Percentiles rank a stretch among this genome's conserved stretches.
These are phyloP conservation scores for Gymnorhina tibicen DNA, from an alignment of 2,113 vertebrate genomes.

Conservation along the genomic window DNA sequence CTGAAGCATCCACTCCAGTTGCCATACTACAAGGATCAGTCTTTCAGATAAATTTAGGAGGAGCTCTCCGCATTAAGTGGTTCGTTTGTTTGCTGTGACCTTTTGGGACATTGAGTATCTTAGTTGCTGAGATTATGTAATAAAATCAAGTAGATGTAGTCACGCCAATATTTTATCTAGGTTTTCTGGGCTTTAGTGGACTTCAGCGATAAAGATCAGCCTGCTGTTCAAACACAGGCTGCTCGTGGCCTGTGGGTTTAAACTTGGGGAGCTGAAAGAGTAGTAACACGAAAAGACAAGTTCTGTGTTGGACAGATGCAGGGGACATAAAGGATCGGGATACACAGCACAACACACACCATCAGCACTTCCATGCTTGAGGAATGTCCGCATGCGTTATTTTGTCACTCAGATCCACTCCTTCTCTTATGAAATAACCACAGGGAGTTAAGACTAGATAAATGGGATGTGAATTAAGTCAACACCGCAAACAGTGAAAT, in stretches of 20 bases:
- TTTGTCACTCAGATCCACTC: not conserved
- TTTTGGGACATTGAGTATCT: slow-evolving; percentile 16
- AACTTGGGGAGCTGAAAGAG: not conserved
- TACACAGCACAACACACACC: not conserved
- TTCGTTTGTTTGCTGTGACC: not conserved
- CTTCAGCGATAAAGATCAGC: not conserved
- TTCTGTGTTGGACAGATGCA: not conserved
- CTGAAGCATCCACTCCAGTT: slow-evolving; percentile 45
- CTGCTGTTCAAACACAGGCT: not conserved
- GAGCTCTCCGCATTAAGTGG: not conserved
- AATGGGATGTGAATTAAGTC: not conserved
- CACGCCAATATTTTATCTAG: not conserved
- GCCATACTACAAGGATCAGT: slow-evolving; percentile 16
- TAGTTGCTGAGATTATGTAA: not conserved
- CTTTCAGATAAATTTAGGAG: slow-evolving; percentile 38
- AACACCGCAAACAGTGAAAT: not conserved
- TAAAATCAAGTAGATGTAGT: slow-evolving; percentile 49
- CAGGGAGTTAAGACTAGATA: not conserved
- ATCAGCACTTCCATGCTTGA: slow-evolving; percentile 6
- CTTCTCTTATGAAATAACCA: not conserved
- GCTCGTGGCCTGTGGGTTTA: not conserved
- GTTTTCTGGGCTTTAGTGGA: not conserved
- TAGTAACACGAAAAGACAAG: not conserved
- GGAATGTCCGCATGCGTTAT: not conserved
- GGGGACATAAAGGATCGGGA: not conserved